Evolutionary conservation across 2,797 vertebrate genomes (phyloP), one percentile per base, ranked within the genome.

Genomic region (Halcyon smyrnensis): DNA sequence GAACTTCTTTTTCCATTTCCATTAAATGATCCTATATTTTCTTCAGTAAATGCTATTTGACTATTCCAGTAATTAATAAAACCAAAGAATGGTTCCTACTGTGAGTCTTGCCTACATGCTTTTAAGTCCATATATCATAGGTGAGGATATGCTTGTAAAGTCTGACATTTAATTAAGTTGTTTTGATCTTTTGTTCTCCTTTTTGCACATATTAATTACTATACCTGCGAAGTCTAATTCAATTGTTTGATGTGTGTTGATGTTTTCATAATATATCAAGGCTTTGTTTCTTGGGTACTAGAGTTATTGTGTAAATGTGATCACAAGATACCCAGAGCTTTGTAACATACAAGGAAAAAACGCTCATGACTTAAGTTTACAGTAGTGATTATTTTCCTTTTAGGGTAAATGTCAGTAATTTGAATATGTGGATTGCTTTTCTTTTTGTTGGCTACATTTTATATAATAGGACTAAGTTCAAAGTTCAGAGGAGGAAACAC

Each of bases 21-120:
- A 95, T 94, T 93, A 97, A 94, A 85, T 76, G 70, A 94, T 95
- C 81, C 79, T 71, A 67, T 96, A 79, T 88, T 95, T 98, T 95
- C 75, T 86, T 97, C 93, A 94, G 59, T 93, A 97, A 97, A 93
- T 97, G 82, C 94, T 87, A 83, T 91, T 98, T 96, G 68, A 81
- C 63, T 95, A 89, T 96, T 94, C 90, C 81, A 96, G 75, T 95
- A 97, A 97, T 98, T 98, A 97, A 97, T 96, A 91, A 97, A 97
- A 97, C 76, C 50, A 97, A 92, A 97, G 80, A 91, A 77, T 53
- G 8, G 3, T 89, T 96, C 97, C 89, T 86, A 92, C 91, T 93
- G 78, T 84, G 93, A 95, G 39, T 91, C 51, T 90, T 94, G 41
- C 48, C 70, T 93, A 46, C 53, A 62, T 86, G 57, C 74, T 94